phyloP scores from a whole-genome alignment of 2,113 vertebrate species.

The Taxidea taxus region DNA sequence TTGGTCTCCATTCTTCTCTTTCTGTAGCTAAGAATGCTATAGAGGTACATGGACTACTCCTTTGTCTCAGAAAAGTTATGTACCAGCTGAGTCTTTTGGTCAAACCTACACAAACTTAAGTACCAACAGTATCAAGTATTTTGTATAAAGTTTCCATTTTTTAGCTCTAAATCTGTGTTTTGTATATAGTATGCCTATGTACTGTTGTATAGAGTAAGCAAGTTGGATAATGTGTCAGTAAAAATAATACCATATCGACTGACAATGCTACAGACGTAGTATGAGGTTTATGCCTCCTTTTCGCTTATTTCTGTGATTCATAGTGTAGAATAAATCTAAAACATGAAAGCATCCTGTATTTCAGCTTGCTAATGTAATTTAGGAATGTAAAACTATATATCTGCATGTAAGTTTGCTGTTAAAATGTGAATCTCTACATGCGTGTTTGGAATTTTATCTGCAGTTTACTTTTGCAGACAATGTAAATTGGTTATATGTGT shows the following conservation, averaged over 20 bases:
- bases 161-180: neutral
- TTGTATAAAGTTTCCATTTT: neutral
- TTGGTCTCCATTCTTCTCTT: constrained; percentile 5
- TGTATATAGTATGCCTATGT: neutral
- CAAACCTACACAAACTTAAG: neutral
- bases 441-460: constrained; percentile 21
- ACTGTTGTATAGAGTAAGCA: constrained; percentile 5
- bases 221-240: constrained; percentile 22
- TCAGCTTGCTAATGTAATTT: constrained; percentile 35
- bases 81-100: neutral
- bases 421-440: constrained; percentile 63
- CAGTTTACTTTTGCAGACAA: constrained; percentile 43
- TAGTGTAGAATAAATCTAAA: neutral
- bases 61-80: neutral
- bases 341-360: constrained; percentile 3
- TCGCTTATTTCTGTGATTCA: constrained; percentile 4
- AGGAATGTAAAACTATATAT: constrained; percentile 5
- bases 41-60: neutral
- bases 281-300: neutral
- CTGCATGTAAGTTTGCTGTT: constrained; percentile 28
- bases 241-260: neutral
- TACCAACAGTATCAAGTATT: neutral
- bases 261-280: neutral
- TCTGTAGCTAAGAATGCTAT: neutral
- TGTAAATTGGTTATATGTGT: constrained; percentile 37